Conservation (phyloP, 2,113 vertebrate species). For the Aldabrachelys gigantea region DNA sequence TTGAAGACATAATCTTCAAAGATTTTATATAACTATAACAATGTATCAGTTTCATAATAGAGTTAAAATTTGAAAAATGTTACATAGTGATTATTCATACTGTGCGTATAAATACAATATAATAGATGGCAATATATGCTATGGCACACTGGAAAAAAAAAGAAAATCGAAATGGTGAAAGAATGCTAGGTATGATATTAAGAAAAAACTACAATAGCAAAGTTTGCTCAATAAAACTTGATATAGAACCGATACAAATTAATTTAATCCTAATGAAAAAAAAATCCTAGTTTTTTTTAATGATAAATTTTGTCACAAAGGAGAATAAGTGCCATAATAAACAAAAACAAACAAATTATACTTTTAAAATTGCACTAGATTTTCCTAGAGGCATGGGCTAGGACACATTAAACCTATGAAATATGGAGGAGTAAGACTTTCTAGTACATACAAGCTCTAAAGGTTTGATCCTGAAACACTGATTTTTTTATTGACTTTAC, state of each 20-base stretch:
- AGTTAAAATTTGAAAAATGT: not conserved
- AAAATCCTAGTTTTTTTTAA: conserved; percentile 64
- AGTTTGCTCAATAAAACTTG: not conserved
- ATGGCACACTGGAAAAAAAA: conserved; percentile 20
- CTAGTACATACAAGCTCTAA: not conserved
- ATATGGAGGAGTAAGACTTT: not conserved
- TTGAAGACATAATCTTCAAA: conserved; percentile 44
- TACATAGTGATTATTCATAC: conserved; percentile 10
- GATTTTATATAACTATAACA: conserved; percentile 52
- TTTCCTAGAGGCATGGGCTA: conserved; percentile 5
- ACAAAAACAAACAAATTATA: not conserved
- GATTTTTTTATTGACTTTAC: not conserved
- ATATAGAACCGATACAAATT: not conserved
- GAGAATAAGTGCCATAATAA: conserved; percentile 32
- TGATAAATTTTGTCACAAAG: conserved; percentile 56
- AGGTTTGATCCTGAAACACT: not conserved
- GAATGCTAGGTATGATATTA: conserved; percentile 58
- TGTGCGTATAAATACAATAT: not conserved
- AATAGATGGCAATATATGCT: conserved; percentile 37
- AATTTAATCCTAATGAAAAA: conserved; percentile 37
- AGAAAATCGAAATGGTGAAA: conserved; percentile 44
- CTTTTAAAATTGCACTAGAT: conserved; percentile 3
- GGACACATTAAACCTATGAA: not conserved
- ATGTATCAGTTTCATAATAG: conserved; percentile 32
- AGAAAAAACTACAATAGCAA: not conserved